These are phyloP conservation scores for Lepus townsendii DNA, from an alignment of 2,797 vertebrate genomes.

Conservation along the genomic window DNA sequence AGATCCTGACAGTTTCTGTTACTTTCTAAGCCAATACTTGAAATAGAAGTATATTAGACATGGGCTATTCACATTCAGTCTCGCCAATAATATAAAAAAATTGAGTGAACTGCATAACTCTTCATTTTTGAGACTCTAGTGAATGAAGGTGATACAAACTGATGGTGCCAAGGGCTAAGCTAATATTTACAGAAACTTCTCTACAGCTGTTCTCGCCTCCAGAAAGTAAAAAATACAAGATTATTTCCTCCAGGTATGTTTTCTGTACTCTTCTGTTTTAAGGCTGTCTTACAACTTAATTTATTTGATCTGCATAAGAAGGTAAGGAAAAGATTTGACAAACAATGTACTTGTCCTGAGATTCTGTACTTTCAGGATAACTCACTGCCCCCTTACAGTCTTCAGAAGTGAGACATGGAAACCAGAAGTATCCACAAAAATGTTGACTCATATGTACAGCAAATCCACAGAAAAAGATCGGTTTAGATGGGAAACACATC, in stretches of 20 bases:
- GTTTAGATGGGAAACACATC: neutral
- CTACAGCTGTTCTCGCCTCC: neutral
- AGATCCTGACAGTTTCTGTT: neutral
- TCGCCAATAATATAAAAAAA: neutral
- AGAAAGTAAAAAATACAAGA: neutral
- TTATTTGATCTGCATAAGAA: neutral
- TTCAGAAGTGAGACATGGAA: neutral
- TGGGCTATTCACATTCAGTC: neutral
- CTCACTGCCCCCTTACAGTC: neutral
- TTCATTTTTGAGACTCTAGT: neutral
- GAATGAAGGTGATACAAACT: neutral
- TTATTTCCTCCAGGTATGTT: neutral
- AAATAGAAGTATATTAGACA: neutral
- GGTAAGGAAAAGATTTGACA: neutral
- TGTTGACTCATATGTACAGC: neutral
- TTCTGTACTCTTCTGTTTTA: neutral
- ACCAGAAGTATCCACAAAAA: neutral
- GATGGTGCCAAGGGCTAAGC: neutral
- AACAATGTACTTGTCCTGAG: neutral
- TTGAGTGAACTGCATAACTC: neutral
- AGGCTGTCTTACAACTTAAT: neutral
- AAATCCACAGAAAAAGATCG: neutral
- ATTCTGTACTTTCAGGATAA: neutral
- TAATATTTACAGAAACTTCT: neutral
- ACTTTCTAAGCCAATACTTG: neutral